These are phyloP conservation scores for Stichopus horrens DNA, from an alignment of 53 echinoderm and acorn worm genomes.

Conservation along the genomic window DNA sequence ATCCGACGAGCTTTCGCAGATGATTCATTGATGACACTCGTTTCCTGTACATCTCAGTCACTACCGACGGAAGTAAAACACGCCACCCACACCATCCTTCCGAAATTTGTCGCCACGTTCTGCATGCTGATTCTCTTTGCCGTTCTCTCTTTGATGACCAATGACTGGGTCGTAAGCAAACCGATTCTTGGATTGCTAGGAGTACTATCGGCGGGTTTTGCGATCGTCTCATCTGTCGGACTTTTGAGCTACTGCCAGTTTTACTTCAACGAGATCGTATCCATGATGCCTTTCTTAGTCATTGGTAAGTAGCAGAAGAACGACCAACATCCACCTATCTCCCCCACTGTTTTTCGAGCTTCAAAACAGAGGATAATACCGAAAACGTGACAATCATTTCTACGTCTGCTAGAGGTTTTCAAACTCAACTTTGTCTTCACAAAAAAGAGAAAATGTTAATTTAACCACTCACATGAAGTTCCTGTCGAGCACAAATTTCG, in stretches of 20 bases:
- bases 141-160: slow-evolving; percentile 83
- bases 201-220: slow-evolving; percentile 78
- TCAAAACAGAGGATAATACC: too few relatives aligned
- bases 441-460: too few relatives aligned
- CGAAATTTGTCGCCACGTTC: slow-evolving; percentile 78
- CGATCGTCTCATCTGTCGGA: slow-evolving; percentile 85
- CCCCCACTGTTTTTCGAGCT: too few relatives aligned
- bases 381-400: too few relatives aligned
- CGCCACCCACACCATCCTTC: slow-evolving; percentile 68
- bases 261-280: slow-evolving; percentile 85
- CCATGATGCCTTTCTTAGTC: slow-evolving; percentile 95
- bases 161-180: slow-evolving; percentile 98
- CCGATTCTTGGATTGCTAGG: slow-evolving; percentile 89
- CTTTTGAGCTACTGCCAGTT: slow-evolving; percentile 72
- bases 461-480: too few relatives aligned
- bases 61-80: slow-evolving; percentile 76
- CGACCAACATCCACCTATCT: too few relatives aligned
- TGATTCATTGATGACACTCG: slow-evolving; percentile 48
- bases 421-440: too few relatives aligned
- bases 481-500: too few relatives aligned
- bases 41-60: slow-evolving; percentile 66
- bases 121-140: slow-evolving; percentile 87
- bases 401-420: too few relatives aligned
- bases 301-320: slow-evolving; percentile 65
- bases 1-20: slow-evolving; percentile 30